Evolutionary conservation across 2,797 vertebrate species (phyloP).

Genomic region (Acomys russatus): DNA sequence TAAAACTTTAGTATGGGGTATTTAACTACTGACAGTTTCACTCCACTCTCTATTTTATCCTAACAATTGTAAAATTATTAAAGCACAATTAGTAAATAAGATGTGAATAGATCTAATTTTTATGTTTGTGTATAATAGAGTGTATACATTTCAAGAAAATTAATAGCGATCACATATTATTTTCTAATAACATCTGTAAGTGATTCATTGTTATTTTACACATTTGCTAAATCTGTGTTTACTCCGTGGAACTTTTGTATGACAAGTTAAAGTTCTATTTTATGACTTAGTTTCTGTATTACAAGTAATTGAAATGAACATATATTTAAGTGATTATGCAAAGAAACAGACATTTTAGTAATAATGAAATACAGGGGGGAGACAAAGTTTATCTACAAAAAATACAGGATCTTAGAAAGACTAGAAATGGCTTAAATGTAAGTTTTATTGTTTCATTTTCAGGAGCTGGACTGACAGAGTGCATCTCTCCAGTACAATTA

Average conservation of each 20-base stretch:
- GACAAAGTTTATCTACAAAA: background rate
- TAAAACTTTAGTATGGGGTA: background rate
- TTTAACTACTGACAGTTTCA: background rate
- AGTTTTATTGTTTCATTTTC: background rate
- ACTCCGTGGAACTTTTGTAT: background rate
- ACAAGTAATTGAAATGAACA: background rate
- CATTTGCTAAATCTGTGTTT: background rate
- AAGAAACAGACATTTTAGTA: background rate
- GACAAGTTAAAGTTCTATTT: background rate
- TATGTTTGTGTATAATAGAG: background rate
- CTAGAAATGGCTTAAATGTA: background rate
- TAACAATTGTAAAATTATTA: background rate
- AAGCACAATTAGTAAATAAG: background rate
- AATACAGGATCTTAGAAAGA: background rate
- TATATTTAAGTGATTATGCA: background rate
- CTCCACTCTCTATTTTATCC: background rate
- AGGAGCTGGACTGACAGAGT: background rate
- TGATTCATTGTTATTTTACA: background rate
- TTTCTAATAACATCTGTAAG: background rate
- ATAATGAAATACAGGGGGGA: background rate
- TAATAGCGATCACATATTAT: background rate
- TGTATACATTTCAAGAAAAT: background rate
- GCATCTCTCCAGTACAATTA: background rate
- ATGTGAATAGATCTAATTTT: background rate
- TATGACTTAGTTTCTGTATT: background rate